Base-by-base conservation (phyloP, 2,113 vertebrate genomes). In the Nesogale talazaci region DNA sequence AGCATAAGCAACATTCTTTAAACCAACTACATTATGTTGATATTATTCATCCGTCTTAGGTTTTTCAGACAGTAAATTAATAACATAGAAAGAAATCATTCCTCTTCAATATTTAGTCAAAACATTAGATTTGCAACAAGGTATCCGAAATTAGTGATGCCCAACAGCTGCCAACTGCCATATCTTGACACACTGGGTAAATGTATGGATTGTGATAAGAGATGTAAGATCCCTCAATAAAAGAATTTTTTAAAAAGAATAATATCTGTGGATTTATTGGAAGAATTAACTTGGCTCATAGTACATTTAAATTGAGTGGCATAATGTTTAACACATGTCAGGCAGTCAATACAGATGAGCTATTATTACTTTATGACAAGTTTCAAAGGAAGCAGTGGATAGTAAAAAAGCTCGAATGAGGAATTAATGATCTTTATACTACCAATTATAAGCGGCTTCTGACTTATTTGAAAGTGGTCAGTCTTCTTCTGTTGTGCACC, bases 301-400 rank as follows among this genome's bases (percentile, higher is more conserved):
- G 65, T 75, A 63, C 46, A 91, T 42, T 83, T 84, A 88, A 84
- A 78, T 29, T 5, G 9, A 14, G 3, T 69, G 61, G n/a, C n/a
- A 78, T 75, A 42, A 83, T 86, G 36, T 34, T 38, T 75, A 86
- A 85, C 83, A 91, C 63, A 86, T 88, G 83, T 59, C 25, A 80
- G 65, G 11, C 56, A 87, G 63, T 94, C 88, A 59, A 42, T 83
- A 79, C 88, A 80, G 31, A 17, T 57, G 70, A 52, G 36, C 80
- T 74, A 34, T n/a, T 94, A 57, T 77, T 95, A 72, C 83, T 87
- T 94, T 88, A 83, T 65, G 59, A 86, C 12, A 72, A 87, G 9
- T 88, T 96, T 69, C 59, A 88, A 92, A 82, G 42, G 74, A 38
- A 12, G 46, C 4, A 46, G 56, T 17, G 83, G 31, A 92, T 57